Conservation (phyloP, 2,113 vertebrate genomes). For the Zosterops borbonicus region DNA sequence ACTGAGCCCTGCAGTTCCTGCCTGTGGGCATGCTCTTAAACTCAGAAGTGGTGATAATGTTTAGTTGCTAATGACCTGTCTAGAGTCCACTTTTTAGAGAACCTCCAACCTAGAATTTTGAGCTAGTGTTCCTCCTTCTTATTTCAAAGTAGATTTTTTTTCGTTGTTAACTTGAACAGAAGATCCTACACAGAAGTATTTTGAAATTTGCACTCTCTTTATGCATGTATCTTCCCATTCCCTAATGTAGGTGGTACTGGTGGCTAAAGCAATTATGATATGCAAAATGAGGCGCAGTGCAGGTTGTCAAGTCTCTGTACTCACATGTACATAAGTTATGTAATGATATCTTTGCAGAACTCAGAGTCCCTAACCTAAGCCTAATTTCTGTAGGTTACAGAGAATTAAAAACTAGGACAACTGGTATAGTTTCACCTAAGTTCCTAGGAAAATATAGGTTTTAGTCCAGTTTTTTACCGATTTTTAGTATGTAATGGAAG, state of each 20-base stretch:
- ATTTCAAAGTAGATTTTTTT: background rate
- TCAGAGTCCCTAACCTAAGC: rapidly evolving
- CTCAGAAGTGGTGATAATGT: background rate
- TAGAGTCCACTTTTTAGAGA: background rate
- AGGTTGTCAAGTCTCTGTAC: too few species aligned
- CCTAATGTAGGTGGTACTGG: background rate
- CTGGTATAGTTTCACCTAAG: background rate
- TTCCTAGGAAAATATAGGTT: background rate
- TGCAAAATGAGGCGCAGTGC: background rate
- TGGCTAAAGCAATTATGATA: rapidly evolving
- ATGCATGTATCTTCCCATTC: background rate
- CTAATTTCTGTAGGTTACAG: background rate
- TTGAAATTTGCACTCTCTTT: background rate
- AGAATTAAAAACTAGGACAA: background rate
- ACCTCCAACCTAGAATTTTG: background rate
- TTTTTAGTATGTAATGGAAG: background rate
- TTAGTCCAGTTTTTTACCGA: background rate
- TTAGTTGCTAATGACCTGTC: background rate
- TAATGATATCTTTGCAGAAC: background rate
- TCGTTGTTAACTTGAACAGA: background rate
- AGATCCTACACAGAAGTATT: background rate
- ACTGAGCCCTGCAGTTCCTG: background rate
- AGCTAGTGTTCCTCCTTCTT: background rate
- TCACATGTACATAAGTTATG: rapidly evolving
- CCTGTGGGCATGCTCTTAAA: background rate